Base-by-base conservation (phyloP, 2,888 invertebrate genomes). In the Euproctis similis region DNA sequence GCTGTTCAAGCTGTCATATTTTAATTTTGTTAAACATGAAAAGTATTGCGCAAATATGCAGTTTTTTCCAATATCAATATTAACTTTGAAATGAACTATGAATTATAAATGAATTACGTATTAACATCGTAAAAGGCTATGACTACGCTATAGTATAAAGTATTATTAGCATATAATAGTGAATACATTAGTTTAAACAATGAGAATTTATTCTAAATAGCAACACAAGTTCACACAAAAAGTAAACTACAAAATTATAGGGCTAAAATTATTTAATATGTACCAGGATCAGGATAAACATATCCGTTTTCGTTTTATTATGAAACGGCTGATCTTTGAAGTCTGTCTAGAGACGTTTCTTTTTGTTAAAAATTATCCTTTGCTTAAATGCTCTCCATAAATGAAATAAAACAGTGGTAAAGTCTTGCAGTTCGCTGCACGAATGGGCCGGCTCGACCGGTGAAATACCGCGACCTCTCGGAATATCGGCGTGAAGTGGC, bases 121-220 rank as follows among this genome's bases (percentile, higher is more conserved):
- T 31, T 28, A 34, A 28, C 17, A 8, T 20, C 11, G 26, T 17
- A 20, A 22, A n/a, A n/a, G n/a, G n/a, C 26, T 24, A 14, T 30
- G 24, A 34, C 32, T 12, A 28, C 14, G 8, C 6, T 9, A 18
- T 4, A 28, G 12, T 30, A 30, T 25, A 32, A 30, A 26, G 33
- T 26, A 11, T 30, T 19, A 49, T 50, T 50, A 34, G 22, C 50
- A 50, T 50, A 50, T 35, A 49, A 48, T 48, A 39, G 47, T 19
- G 18, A 19, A 35, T 31, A 31, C 11, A 32, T 35, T 38, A 36
- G 44, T 9, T 14, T 14, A 14, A 14, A 14, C 6, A 4, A 14
- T 37, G n/a, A n/a, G n/a, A n/a, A n/a, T n/a, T n/a, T n/a, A n/a
- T n/a, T n/a, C n/a, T n/a, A n/a, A n/a, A n/a, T n/a, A n/a, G n/a